phyloP scores from a whole-genome alignment of 2,797 vertebrate species.

The Melopsittacus undulatus region DNA sequence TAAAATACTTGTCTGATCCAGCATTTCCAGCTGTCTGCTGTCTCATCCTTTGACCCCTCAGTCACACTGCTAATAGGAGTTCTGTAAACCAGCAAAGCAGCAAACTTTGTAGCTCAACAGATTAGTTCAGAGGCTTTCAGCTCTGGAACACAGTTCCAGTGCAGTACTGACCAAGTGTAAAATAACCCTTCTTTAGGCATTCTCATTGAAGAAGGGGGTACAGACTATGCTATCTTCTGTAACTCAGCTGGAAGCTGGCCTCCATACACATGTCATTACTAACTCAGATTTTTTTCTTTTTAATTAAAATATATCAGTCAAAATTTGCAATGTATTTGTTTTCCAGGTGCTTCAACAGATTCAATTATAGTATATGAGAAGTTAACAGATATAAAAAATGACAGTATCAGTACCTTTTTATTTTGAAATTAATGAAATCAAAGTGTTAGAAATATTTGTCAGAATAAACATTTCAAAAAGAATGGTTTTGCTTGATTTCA shows the following conservation, averaged over 20 bases:
- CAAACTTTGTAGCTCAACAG: constrained; percentile 49
- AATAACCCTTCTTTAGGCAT: constrained; percentile 42
- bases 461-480: not conserved
- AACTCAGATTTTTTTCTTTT: not conserved
- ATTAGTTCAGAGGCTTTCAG: constrained; percentile 70
- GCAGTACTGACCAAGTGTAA: constrained; percentile 43
- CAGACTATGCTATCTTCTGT: not conserved
- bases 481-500: not conserved
- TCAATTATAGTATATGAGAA: not conserved
- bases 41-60: constrained; percentile 68
- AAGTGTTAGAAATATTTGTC: not conserved
- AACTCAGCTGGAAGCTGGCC: not conserved
- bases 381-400: not conserved
- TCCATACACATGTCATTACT: not conserved
- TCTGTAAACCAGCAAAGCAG: constrained; percentile 61
- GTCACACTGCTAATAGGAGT: constrained; percentile 71
- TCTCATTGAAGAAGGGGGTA: constrained; percentile 25
- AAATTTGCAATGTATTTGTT: not conserved
- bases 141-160: constrained; percentile 68
- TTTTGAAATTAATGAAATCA: not conserved
- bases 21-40: constrained; percentile 61
- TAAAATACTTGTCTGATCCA: constrained; percentile 67
- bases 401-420: not conserved
- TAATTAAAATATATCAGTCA: not conserved
- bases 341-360: not conserved